Conservation (phyloP, 1,140 invertebrate genomes). For the Theocolax elegans region DNA sequence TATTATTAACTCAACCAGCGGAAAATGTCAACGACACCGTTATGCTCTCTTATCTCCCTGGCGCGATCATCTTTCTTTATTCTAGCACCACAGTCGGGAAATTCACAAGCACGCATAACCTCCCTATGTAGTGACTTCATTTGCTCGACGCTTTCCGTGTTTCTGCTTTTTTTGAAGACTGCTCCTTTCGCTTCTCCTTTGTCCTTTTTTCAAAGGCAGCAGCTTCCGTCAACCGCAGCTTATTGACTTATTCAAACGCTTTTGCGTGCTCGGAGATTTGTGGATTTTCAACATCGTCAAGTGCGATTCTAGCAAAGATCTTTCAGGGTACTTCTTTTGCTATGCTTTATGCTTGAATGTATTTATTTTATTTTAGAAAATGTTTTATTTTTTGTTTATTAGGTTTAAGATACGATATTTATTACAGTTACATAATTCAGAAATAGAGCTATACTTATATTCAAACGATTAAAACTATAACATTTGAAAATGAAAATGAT, state of each 20-base stretch:
- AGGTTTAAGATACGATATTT: too few relatives aligned
- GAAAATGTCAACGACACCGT: conserved; percentile 64
- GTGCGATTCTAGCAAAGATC: not conserved
- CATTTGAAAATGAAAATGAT: too few relatives aligned
- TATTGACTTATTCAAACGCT: conserved; percentile 39
- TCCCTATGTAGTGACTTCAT: not conserved
- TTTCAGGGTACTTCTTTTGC: not conserved
- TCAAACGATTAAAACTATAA: too few relatives aligned
- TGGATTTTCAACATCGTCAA: not conserved
- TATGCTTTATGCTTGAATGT: not conserved
- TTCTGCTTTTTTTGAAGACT: conserved; percentile 15
- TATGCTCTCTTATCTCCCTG: conserved; percentile 47
- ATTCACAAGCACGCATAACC: conserved; percentile 12
- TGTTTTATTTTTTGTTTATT: too few relatives aligned
- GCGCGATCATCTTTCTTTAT: conserved; percentile 53
- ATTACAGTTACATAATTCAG: too few relatives aligned
- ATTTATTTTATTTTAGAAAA: not conserved
- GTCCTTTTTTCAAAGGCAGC: not conserved
- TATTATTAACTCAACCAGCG: conserved; percentile 67
- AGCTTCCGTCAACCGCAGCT: conserved; percentile 27
- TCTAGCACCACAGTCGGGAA: conserved; percentile 46
- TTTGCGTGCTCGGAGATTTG: conserved; percentile 5
- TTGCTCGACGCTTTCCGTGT: conserved; percentile 36
- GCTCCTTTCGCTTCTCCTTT: conserved; percentile 44
- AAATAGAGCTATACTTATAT: too few relatives aligned